phyloP scores from a whole-genome alignment of 1,140 invertebrate species.

The Pseudomyrmex sp. region DNA sequence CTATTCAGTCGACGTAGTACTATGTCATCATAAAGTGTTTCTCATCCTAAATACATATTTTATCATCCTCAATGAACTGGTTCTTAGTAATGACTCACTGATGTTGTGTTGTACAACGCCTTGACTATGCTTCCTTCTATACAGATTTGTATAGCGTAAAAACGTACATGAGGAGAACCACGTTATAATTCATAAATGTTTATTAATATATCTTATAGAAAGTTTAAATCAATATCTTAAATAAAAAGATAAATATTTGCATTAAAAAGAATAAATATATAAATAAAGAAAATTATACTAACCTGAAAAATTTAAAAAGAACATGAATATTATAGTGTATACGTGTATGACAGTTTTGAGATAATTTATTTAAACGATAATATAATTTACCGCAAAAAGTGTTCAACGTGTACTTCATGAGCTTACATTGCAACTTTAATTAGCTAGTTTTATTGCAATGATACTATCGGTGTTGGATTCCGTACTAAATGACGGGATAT shows the following conservation, averaged over 20 bases:
- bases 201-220: not conserved
- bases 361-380: not conserved
- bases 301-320: not conserved
- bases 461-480: conserved; percentile 27
- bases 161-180: conserved; percentile 22
- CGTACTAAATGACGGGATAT: conserved; percentile 16
- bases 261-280: no score
- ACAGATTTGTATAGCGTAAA: conserved; percentile 1
- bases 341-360: not conserved
- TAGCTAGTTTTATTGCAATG: not conserved
- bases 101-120: conserved; percentile 29
- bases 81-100: conserved; percentile 58
- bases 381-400: not conserved
- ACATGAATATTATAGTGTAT: not conserved
- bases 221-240: not conserved
- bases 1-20: not conserved
- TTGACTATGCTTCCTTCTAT: conserved; percentile 4
- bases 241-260: not conserved
- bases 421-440: conserved; percentile 10
- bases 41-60: conserved; percentile 69
- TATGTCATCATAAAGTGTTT: conserved; percentile 37
- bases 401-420: not conserved
- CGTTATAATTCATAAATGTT: not conserved
- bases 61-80: conserved; percentile 59
- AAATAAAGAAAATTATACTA: not conserved